Evolutionary conservation across 1,140 invertebrate genomes (phyloP), one percentile per base, ranked within the genome.

Genomic region (Drosophila carrolli): DNA sequence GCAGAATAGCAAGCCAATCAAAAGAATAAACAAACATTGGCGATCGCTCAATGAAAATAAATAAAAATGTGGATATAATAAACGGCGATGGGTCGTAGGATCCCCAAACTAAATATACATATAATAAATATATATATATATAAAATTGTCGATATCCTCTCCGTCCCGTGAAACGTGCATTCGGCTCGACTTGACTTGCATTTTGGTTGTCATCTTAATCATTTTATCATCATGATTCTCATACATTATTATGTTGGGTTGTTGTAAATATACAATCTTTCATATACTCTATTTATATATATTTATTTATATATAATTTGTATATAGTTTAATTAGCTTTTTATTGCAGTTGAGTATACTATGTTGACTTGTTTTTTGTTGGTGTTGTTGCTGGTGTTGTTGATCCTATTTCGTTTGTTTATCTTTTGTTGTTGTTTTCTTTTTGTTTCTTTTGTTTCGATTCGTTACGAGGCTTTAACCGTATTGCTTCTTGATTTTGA

Each of bases 291-390:
- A 84, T 74, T 56, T 67, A 74, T 75, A 59, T 67, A 51, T 63
- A 46, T 48, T 59, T 62, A 55, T 55, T 48, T 78, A 58, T 59
- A 75, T 75, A 68, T 79, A 57, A 53, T 74, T 66, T 82, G 67
- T 81, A 76, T 81, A 76, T 77, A 81, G 59, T 72, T 63, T 81
- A 70, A 85, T 73, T 81, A 74, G 79, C 75, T 71, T 81, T 86
- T 70, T 78, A 88, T 86, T 88, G 83, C 83, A 83, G 51, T 89
- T 89, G 85, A 88, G 84, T 88, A 89, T 88, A 88, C 84, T 88
- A 89, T 72, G 84, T 88, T 84, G 84, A 88, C 80, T 82, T 84
- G 44, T 58, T 68, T 29, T 35, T 51, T 61, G n/a, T 50, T 61
- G 47, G 47, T 56, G 43, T 46, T 51, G 40, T 61, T 56, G 29